These are phyloP conservation scores for Carpatolechia fugitivella DNA, from an alignment of 2,888 invertebrate species.

Conservation along the genomic window DNA sequence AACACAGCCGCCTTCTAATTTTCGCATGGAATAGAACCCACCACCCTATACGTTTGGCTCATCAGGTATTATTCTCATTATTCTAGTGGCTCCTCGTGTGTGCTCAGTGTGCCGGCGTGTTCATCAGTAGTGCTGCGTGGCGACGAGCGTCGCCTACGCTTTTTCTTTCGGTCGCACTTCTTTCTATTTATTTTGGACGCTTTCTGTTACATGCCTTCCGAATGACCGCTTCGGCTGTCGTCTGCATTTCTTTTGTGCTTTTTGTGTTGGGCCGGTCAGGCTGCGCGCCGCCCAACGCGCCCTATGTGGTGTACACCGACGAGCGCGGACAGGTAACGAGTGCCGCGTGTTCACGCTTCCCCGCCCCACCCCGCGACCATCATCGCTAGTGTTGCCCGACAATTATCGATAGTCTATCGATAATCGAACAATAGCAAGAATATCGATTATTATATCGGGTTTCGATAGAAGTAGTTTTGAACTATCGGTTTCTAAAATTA, in stretches of 20 bases:
- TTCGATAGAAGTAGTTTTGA: no score
- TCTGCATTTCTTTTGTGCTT: conserved; percentile 74
- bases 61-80: conserved; percentile 77
- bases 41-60: conserved; percentile 78
- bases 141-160: conserved; percentile 57
- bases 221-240: conserved; percentile 78
- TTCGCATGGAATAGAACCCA: conserved; percentile 78
- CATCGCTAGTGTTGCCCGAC: no score
- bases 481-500: no score
- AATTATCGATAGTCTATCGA: no score
- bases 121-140: conserved; percentile 62
- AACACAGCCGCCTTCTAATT: conserved; percentile 78
- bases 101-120: conserved; percentile 71
- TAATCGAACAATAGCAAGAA: no score
- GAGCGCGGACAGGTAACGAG: conserved; percentile 95
- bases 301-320: conserved; percentile 97
- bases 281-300: conserved; percentile 92
- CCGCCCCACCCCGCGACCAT: background rate
- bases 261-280: conserved; percentile 71
- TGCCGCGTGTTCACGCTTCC: conserved; percentile 51
- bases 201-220: conserved; percentile 80
- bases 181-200: conserved; percentile 75
- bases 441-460: no score
- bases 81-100: conserved; percentile 73
- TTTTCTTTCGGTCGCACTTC: conserved; percentile 67